Conservation (phyloP, 2,797 vertebrate genomes). For the Salarias fasciatus region DNA sequence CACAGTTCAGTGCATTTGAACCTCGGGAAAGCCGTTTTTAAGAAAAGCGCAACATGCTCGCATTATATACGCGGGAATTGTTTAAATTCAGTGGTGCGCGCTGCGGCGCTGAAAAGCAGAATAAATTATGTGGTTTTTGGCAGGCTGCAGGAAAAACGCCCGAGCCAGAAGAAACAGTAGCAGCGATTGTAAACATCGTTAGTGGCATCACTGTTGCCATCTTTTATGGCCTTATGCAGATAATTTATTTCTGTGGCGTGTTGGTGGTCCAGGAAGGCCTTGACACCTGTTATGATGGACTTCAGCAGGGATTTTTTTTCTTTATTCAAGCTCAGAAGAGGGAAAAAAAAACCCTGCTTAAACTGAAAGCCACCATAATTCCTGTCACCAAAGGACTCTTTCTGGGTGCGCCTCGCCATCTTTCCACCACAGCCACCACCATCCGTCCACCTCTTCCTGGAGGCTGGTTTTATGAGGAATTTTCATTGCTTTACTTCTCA, state of each 20-base stretch:
- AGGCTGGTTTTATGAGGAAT: slow-evolving; percentile 72
- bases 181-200: slow-evolving; percentile 40
- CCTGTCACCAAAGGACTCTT: slow-evolving; percentile 58
- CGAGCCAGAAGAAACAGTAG: slow-evolving; percentile 43
- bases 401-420: slow-evolving; percentile 59
- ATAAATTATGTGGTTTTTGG: slow-evolving; percentile 37
- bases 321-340: slow-evolving; percentile 18
- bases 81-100: slow-evolving; percentile 33
- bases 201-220: slow-evolving; percentile 33
- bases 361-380: slow-evolving; percentile 50
- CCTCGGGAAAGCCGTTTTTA: slow-evolving; percentile 17
- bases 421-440: slow-evolving; percentile 70
- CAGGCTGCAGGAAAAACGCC: slow-evolving; percentile 18
- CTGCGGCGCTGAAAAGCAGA: slow-evolving; percentile 33
- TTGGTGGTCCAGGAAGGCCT: slow-evolving; percentile 27
- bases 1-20: slow-evolving; percentile 20
- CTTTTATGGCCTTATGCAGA: slow-evolving; percentile 31
- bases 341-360: slow-evolving; percentile 9
- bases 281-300: slow-evolving; percentile 64
- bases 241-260: slow-evolving; percentile 29
- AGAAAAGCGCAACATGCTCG: slow-evolving; percentile 36
- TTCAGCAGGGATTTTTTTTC: slow-evolving; percentile 23
- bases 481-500: slow-evolving; percentile 78
- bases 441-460: slow-evolving; percentile 56
- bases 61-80: slow-evolving; percentile 34